phyloP scores from a whole-genome alignment of 2,797 vertebrate genomes.

The Anguilla pacifica region DNA sequence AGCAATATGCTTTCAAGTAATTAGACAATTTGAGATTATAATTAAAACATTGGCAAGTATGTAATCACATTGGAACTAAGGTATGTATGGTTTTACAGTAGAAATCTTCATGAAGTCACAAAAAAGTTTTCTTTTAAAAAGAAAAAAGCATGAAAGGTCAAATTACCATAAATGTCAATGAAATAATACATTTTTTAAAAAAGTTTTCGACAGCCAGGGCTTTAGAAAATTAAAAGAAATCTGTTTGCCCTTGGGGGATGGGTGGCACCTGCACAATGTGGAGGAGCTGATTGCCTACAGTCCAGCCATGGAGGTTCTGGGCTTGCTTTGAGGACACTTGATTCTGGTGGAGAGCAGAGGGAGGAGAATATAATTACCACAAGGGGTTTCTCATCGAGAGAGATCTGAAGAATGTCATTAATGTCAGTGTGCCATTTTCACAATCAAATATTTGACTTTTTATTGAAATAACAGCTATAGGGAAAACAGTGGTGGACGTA shows the following conservation, averaged over 20 bases:
- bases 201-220: background rate
- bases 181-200: background rate
- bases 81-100: background rate
- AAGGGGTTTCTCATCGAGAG: constrained; percentile 44
- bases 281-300: constrained; percentile 50
- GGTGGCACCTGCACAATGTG: constrained; percentile 51
- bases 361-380: constrained; percentile 54
- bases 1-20: background rate
- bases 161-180: background rate
- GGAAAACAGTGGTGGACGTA: background rate
- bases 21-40: background rate
- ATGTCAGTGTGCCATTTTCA: constrained; percentile 47
- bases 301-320: constrained; percentile 31
- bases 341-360: constrained; percentile 44
- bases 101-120: background rate
- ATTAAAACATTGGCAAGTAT: too few species aligned
- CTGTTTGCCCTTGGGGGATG: constrained; percentile 57
- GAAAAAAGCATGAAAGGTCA: background rate
- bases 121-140: background rate
- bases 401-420: constrained; percentile 56
- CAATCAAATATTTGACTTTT: constrained; percentile 53
- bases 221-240: constrained; percentile 47
- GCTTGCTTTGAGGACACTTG: constrained; percentile 51
- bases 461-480: constrained; percentile 54
- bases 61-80: background rate